A percentile compares a stretch with the other conserved stretches of the same genome.
phyloP scores from a whole-genome alignment of 2,797 vertebrate genomes.

The Morelia viridis region DNA sequence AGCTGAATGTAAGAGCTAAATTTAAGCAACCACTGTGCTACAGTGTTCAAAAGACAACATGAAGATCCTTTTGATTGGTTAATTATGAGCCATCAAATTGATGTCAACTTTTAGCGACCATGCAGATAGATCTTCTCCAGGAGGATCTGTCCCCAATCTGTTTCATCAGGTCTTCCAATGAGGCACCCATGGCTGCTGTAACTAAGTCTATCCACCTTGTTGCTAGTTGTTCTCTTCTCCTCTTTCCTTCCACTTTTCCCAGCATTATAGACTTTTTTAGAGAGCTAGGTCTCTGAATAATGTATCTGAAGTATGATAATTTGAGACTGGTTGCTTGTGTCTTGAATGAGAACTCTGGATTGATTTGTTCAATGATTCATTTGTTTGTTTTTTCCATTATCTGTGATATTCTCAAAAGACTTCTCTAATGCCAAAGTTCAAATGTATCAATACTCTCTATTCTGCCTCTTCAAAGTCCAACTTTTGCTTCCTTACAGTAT shows the following conservation, averaged over 20 bases:
- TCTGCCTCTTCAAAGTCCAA: neutral
- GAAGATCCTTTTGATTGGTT: neutral
- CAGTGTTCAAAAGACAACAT: constrained; percentile 29
- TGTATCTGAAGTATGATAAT: neutral
- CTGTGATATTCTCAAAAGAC: neutral
- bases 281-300: neutral
- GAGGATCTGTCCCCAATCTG: neutral
- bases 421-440: neutral
- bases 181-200: neutral
- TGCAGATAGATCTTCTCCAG: neutral
- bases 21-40: neutral
- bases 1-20: neutral
- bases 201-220: neutral
- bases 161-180: neutral
- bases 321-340: neutral
- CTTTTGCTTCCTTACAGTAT: neutral
- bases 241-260: neutral
- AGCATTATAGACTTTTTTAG: neutral
- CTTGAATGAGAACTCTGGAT: neutral
- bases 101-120: neutral
- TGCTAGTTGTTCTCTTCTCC: neutral
- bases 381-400: neutral
- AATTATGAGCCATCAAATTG: neutral
- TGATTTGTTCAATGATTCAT: neutral
- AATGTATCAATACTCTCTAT: neutral